Conservation (phyloP, 1,140 invertebrate genomes). For the Magallana gigas region DNA sequence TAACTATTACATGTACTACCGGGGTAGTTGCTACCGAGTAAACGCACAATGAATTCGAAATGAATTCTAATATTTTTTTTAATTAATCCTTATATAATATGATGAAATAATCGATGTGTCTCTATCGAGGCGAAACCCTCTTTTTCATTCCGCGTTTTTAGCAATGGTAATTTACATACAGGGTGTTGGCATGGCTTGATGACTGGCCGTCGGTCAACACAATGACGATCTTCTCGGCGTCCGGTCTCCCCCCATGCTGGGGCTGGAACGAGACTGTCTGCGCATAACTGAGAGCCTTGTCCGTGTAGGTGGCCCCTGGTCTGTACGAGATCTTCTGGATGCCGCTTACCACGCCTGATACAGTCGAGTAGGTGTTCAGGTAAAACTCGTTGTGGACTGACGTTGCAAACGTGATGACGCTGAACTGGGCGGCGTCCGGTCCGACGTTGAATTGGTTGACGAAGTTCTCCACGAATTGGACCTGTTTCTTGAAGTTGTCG, state of each 20-base stretch:
- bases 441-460: constrained; percentile 52
- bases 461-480: constrained; percentile 53
- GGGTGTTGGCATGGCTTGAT: background rate
- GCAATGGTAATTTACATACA: no score
- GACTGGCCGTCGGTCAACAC: constrained; percentile 65
- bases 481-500: constrained; percentile 55
- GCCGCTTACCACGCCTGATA: background rate
- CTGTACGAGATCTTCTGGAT: constrained; percentile 42
- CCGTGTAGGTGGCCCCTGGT: constrained; percentile 57
- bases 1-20: no score
- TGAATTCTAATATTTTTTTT: no score
- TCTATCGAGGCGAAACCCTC: no score
- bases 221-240: constrained; percentile 59
- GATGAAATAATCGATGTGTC: no score
- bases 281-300: constrained; percentile 55
- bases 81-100: no score
- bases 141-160: no score
- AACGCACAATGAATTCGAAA: no score
- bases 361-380: constrained; percentile 48
- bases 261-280: constrained; percentile 50
- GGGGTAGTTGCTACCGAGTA: no score
- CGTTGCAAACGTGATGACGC: constrained; percentile 60
- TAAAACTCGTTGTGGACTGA: constrained; percentile 55
- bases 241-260: constrained; percentile 54
- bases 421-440: constrained; percentile 47